These are phyloP conservation scores for Hypothenemus hampei DNA, from an alignment of 1,140 invertebrate species.

Conservation along the genomic window DNA sequence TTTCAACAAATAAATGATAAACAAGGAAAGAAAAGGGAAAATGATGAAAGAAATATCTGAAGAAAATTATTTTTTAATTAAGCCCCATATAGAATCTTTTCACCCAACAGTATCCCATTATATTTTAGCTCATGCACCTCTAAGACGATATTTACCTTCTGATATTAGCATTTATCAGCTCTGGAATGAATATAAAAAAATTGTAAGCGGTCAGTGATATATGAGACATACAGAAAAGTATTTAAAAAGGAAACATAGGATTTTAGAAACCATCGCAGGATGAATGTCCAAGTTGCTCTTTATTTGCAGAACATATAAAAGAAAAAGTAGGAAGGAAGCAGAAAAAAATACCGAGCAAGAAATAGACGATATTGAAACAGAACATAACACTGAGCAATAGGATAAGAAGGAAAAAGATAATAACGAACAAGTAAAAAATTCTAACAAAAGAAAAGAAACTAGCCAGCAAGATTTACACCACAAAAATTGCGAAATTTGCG, in stretches of 20 bases:
- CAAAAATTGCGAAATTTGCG: neutral
- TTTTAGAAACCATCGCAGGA: too few relatives aligned
- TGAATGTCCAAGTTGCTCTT: neutral
- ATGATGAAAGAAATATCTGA: conserved; percentile 1
- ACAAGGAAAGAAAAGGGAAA: neutral
- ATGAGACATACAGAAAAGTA: conserved; percentile 1
- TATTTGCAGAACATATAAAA: neutral
- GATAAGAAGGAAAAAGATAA: neutral
- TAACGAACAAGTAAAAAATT: neutral
- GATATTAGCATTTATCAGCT: conserved; percentile 2
- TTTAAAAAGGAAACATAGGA: too few relatives aligned
- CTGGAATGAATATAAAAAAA: neutral
- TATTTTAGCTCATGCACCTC: conserved; percentile 1
- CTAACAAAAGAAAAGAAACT: neutral
- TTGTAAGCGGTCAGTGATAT: neutral
- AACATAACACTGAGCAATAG: neutral
- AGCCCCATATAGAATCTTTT: neutral
- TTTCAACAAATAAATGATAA: conserved; percentile 1
- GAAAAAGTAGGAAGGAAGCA: neutral
- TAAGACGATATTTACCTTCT: neutral
- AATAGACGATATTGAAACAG: neutral
- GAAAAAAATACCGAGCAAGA: neutral
- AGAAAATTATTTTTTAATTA: neutral
- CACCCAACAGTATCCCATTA: conserved; percentile 5
- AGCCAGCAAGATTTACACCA: neutral